A percentile compares a stretch with the other conserved stretches of the same genome.
Evolutionary conservation across 2,797 vertebrate species (phyloP).

Genomic region (Diplodus sargus): DNA sequence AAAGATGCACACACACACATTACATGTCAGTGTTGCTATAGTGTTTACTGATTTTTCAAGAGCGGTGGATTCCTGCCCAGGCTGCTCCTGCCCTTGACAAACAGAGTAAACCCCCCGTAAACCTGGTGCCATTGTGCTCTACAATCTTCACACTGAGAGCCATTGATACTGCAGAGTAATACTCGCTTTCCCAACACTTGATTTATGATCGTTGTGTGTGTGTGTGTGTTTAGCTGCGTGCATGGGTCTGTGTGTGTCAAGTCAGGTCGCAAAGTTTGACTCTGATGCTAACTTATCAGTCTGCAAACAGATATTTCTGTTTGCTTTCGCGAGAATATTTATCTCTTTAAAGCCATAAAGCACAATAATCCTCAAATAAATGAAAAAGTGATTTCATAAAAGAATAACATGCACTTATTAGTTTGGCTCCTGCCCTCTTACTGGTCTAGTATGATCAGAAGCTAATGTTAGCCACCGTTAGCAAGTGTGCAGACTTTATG

Average conservation of each 20-base stretch:
- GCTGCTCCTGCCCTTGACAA: constrained; percentile 80
- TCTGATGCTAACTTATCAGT: constrained; percentile 21
- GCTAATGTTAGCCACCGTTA: not conserved
- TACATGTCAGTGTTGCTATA: constrained; percentile 31
- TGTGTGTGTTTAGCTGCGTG: not conserved
- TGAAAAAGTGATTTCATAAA: not conserved
- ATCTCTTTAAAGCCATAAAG: not conserved
- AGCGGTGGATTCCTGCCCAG: constrained; percentile 56
- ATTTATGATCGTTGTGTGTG: constrained; percentile 57
- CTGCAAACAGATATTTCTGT: not conserved
- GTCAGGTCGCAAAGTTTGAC: constrained; percentile 2
- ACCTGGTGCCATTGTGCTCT: constrained; percentile 63
- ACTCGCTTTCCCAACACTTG: constrained; percentile 37
- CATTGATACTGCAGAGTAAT: constrained; percentile 41
- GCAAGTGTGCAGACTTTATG: too few species aligned
- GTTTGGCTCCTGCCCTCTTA: too few species aligned
- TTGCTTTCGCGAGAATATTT: not conserved
- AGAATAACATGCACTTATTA: too few species aligned
- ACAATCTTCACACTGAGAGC: constrained; percentile 57
- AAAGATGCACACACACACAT: constrained; percentile 13
- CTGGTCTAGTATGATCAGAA: too few species aligned
- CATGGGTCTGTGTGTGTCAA: constrained; percentile 8
- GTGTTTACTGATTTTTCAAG: constrained; percentile 67
- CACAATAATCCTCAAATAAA: not conserved
- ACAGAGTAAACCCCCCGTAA: constrained; percentile 78